Base-by-base conservation (phyloP, 2,888 invertebrate species). In the Baccha elongata region DNA sequence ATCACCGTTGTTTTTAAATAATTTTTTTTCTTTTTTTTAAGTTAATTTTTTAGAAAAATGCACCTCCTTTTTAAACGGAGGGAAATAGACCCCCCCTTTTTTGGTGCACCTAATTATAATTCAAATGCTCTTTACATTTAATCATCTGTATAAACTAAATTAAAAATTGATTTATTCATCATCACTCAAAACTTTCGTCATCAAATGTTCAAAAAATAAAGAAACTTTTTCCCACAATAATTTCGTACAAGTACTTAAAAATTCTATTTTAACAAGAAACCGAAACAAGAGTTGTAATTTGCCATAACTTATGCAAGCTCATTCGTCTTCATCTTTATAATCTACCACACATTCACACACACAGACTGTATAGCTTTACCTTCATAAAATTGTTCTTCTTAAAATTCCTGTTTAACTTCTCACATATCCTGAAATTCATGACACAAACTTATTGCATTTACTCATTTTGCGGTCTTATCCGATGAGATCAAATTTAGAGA, bases 361-460 rank as follows among this genome's bases (percentile, higher is more conserved):
- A 19, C n/a, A 13, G 1, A 23, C 21, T 29, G 13, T 6, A 10
- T 21, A 67, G 17, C 26, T 29, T 2, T n/a, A 13, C 23, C 52
- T 32, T n/a, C 26, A 29, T 44, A 19, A 60, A 60, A 60, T 17
- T 19, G 29, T 29, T 42, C 42, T 19, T 60, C 46, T 62, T 17
- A 48, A 69, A 64, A 69, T 55, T 78, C 64, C 55, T 78, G 35
- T 50, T 78, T 71, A 81, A 75, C 75, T 75, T 46, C 75, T 60
- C 75, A 65, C 72, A 83, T 76, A 67, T 76, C 81, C 76, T 83
- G 71, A 60, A 76, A 67, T 76, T 83, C 69, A 81, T 67, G 76
- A 46, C 76, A 26, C 64, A 83, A 83, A 83, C 83, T 83, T 83
- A 83, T 72, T 72, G 78, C 78, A 76, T 76, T 83, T 64, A 73